Base-by-base conservation (phyloP, 2,888 invertebrate species). In the Pimpla rufipes region DNA sequence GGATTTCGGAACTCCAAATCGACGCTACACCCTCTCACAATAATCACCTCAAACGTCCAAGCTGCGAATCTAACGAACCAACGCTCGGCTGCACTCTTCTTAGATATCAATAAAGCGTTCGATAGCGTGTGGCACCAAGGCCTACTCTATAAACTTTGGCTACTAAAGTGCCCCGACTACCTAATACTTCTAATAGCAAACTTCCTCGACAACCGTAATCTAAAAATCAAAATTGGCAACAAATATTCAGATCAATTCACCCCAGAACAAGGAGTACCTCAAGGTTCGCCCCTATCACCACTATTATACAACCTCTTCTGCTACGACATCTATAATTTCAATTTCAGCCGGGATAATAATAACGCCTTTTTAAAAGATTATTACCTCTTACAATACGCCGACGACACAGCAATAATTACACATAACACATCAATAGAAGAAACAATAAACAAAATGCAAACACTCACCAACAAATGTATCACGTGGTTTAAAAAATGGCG, bases 31-130 rank as follows among this genome's bases (percentile, higher is more conserved):
- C 67, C 68, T 3, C 68, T 74, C 1, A 45, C 80, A 10, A 76
- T 75, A 16, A 29, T 75, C 16, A 67, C 57, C 21, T 79, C 79
- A 7, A 79, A 79, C 37, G 37, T 62, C 10, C 67, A 80, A 67
- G 29, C 75, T 8, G 75, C 67, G 29, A 80, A 42, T 21, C n/a
- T 67, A 16, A 37, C 21, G 42, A 81, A 79, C 29, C 21, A 75
- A n/a, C 52, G 70, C n/a, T 82, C 85, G 16, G 76, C 81, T 0
- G 78, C 80, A 2, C 76, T 85, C 11, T 86, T 88, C 47, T 70
- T 89, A 16, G 87, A 88, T 52, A 83, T 88, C 18, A 80, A 83
- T 13, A 85, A 85, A 67, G 88, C 88, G 1, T 89, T 89, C 71
- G 85, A 88, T 66, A 79, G 85, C 23, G 85, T 88, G n/a, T 84